Base-by-base conservation (phyloP, 2,113 vertebrate genomes). In the Mugil cephalus region DNA sequence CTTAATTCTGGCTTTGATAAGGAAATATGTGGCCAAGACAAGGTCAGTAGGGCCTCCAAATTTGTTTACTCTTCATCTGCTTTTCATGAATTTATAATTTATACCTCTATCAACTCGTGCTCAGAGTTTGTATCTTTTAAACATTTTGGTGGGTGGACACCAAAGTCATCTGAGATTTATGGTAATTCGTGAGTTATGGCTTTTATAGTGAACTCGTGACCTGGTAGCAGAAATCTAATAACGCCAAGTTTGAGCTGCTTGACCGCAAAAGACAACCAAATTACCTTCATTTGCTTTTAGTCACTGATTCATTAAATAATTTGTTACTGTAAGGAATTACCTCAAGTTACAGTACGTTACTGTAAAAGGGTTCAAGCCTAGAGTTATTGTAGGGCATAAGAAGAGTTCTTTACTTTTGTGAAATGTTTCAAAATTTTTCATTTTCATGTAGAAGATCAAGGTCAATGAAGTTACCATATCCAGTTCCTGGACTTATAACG, bases 1-100 rank as follows among this genome's bases (percentile, higher is more conserved):
- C 13, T 51, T 81, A 11, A 69, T 51, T 88, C 60, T 15, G 62
- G 54, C 58, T 36, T 47, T 62, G 50, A 69, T 88, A 60, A 61
- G 62, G 52, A 77, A 76, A 63, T 38, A 74, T 69, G 62, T 9
- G 30, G 69, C 66, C 66, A 72, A 21, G 51, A 10, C 14, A 21
- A 59, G 69, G 79, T 75, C 77, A 80, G 8, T 1, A 51, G 8
- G 50, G 62, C 38, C 35, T 56, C 42, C 35, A n/a, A 18, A 18
- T 36, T 77, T 84, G 60, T 68, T 52, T 48, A 53, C 30, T 45
- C 68, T 54, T 54, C 17, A 81, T 47, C 14, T 63, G 38, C 53
- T 18, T 71, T 58, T 60, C 1, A 62, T 24, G 50, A 77, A 13
- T 15, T 51, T 15, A 2, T 35, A 38, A 56, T 70, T 54, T 70